These are phyloP conservation scores for Neosilurus hyrtlii DNA, from an alignment of 2,797 vertebrate genomes.

Conservation along the genomic window DNA sequence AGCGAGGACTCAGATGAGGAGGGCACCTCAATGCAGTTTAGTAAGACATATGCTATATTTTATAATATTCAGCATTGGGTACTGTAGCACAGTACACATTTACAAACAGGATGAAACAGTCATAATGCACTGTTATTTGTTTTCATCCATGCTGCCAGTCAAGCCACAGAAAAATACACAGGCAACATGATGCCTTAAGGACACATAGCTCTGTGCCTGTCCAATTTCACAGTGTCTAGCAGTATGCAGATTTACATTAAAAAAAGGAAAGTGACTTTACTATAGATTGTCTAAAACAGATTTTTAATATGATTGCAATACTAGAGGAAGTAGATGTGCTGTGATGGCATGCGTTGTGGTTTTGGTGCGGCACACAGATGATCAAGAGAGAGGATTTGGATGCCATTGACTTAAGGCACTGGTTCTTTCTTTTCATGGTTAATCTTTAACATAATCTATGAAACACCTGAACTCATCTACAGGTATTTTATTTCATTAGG, in stretches of 20 bases:
- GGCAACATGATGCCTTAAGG: conserved; percentile 18
- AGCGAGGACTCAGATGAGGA: background rate
- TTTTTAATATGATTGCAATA: background rate
- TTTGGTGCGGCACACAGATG: conserved; percentile 43
- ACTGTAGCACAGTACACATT: conserved; percentile 8
- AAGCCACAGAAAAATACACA: conserved; percentile 30
- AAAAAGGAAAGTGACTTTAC: conserved; percentile 23
- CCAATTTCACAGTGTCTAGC: conserved; percentile 45
- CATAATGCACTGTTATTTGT: conserved; percentile 15
- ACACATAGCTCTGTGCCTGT: conserved; percentile 7
- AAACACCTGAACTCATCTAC: conserved; percentile 27
- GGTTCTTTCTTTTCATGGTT: conserved; percentile 71
- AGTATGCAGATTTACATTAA: conserved; percentile 25
- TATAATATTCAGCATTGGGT: conserved; percentile 5
- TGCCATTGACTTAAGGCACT: conserved; percentile 99
- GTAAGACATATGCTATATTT: conserved; percentile 25
- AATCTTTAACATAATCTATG: conserved; percentile 17
- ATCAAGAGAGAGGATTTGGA: conserved; percentile 72
- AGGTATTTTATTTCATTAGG: no score
- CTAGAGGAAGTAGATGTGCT: background rate
- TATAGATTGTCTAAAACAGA: conserved; percentile 36
- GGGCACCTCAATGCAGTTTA: conserved; percentile 21
- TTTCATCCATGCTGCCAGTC: conserved; percentile 13
- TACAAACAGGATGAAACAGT: conserved; percentile 21
- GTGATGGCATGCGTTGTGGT: conserved; percentile 25